These are phyloP conservation scores for Plecotus auritus DNA, from an alignment of 2,113 vertebrate species.

Conservation along the genomic window DNA sequence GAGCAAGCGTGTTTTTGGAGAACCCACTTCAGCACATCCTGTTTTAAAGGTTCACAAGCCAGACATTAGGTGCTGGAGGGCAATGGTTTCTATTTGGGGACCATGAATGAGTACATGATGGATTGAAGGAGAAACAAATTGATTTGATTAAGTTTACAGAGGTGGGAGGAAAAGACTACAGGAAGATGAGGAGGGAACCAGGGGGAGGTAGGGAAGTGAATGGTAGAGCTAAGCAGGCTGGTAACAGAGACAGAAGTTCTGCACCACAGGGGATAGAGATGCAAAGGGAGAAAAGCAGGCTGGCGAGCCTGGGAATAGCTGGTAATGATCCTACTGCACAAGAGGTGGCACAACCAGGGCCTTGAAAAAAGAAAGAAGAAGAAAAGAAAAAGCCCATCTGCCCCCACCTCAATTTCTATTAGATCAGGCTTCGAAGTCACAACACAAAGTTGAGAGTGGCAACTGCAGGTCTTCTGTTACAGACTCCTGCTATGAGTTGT, in stretches of 20 bases:
- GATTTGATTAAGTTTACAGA: not conserved
- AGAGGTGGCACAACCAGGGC: not conserved
- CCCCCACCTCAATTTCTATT: not conserved
- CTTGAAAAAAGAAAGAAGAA: not conserved
- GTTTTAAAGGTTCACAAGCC: not conserved
- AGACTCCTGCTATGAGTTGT: not conserved
- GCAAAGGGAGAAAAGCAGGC: constrained; percentile 21
- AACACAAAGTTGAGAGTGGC: not conserved
- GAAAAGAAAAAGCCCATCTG: not conserved
- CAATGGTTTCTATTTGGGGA: not conserved
- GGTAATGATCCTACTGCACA: not conserved
- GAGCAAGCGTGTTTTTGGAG: not conserved
- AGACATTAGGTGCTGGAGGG: not conserved
- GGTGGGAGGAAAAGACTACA: not conserved
- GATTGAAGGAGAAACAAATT: not conserved
- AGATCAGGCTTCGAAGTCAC: not conserved
- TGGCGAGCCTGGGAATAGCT: not conserved
- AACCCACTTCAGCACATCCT: not conserved
- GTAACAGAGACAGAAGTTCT: constrained; percentile 57
- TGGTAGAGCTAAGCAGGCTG: not conserved
- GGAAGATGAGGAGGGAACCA: not conserved
- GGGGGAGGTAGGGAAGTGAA: not conserved
- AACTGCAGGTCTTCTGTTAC: not conserved
- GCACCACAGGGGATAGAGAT: constrained; percentile 30
- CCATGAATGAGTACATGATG: not conserved